A percentile compares a stretch with the other conserved stretches of the same genome.
Evolutionary conservation across 2,888 invertebrate genomes (phyloP).

Genomic region (Papilio demoleus): DNA sequence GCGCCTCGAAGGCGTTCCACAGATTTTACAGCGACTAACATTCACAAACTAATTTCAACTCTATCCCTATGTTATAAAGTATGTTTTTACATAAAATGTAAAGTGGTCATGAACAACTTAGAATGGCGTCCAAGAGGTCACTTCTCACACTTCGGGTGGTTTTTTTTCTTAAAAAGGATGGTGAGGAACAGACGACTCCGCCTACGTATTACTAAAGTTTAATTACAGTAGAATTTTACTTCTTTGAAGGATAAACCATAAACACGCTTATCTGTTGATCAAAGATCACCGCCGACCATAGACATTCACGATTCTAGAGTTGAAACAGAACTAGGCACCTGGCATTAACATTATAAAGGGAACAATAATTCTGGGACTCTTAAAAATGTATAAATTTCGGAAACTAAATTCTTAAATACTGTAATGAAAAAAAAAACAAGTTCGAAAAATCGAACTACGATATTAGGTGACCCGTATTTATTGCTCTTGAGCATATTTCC

Average conservation of each 20-base stretch:
- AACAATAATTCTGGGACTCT: too few species aligned
- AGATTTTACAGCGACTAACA: constrained; percentile 45
- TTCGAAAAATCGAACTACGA: too few species aligned
- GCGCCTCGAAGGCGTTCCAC: constrained; percentile 76
- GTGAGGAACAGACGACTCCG: constrained; percentile 60
- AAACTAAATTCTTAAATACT: too few species aligned
- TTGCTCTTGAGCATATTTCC: too few species aligned
- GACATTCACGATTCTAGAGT: not conserved
- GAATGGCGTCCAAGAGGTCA: constrained; percentile 52
- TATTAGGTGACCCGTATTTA: too few species aligned
- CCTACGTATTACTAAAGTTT: constrained; percentile 66
- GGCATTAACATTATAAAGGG: not conserved
- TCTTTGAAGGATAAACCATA: constrained; percentile 1
- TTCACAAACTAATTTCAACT: constrained; percentile 46
- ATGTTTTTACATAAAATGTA: constrained; percentile 4
- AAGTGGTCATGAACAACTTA: constrained; percentile 7
- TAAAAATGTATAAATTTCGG: too few species aligned
- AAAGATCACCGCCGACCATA: not conserved
- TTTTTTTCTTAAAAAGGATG: constrained; percentile 58
- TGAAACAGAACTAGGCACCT: not conserved
- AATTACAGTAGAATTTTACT: constrained; percentile 53
- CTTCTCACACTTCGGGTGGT: constrained; percentile 77
- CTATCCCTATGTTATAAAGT: constrained; percentile 44
- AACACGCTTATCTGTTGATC: not conserved
- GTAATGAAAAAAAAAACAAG: too few species aligned